Evolutionary conservation across 2,797 vertebrate species (phyloP).

Genomic region (Manis javanica): DNA sequence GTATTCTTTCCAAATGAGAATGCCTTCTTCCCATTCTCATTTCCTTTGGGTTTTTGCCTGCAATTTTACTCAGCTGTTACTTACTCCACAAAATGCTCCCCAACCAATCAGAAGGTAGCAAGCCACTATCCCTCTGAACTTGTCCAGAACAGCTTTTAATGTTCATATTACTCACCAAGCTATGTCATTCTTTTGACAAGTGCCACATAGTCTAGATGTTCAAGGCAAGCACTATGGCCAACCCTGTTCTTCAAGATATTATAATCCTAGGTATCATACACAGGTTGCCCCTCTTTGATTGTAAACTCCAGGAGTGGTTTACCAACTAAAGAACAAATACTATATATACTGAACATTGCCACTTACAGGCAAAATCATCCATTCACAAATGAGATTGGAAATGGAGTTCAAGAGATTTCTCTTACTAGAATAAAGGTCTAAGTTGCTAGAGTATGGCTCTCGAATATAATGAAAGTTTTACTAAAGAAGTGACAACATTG

Average conservation of each 20-base stretch:
- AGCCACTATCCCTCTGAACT: neutral
- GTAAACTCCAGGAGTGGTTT: neutral
- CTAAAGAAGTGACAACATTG: conserved; percentile 42
- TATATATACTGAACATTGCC: neutral
- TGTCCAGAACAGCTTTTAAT: neutral
- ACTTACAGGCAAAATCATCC: neutral
- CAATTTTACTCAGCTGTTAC: conserved; percentile 13
- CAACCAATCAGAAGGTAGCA: neutral
- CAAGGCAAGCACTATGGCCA: neutral
- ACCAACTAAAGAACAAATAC: neutral
- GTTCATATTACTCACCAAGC: neutral
- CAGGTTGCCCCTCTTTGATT: neutral
- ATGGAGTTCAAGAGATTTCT: neutral
- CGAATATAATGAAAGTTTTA: neutral
- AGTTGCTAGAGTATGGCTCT: neutral
- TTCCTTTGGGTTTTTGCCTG: neutral
- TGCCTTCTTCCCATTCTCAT: neutral
- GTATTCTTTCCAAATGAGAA: neutral
- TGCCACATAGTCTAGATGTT: neutral
- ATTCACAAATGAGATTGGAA: neutral
- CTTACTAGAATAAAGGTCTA: conserved; percentile 32
- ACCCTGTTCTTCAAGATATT: neutral
- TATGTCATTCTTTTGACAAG: neutral
- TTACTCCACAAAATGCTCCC: neutral
- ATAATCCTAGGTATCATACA: neutral